A percentile compares a stretch with the other conserved stretches of the same genome.
Conservation (phyloP, 2,797 vertebrate genomes). For the Argyrosomus regius region DNA sequence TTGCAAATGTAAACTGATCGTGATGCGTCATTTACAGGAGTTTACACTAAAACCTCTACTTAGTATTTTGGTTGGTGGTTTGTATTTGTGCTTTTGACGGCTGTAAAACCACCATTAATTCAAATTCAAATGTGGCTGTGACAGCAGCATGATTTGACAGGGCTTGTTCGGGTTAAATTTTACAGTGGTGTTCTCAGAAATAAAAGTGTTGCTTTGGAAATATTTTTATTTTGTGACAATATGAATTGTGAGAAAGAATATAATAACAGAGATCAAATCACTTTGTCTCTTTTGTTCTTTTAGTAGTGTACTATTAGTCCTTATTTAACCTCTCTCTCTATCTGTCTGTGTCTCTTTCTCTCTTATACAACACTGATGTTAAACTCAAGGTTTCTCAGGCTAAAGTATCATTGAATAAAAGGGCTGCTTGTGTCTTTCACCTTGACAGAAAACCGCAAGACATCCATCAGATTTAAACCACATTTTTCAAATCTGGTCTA, state of each 20-base stretch:
- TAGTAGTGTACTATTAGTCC: not conserved
- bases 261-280: not conserved
- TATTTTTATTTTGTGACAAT: conserved; percentile 6
- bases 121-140: not conserved
- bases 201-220: not conserved
- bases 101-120: not conserved
- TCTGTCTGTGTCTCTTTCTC: not conserved
- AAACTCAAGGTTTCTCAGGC: conserved; percentile 45
- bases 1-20: too few species aligned
- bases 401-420: conserved; percentile 47
- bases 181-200: not conserved
- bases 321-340: conserved; percentile 4
- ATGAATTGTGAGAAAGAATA: not conserved
- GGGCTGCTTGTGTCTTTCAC: conserved; percentile 49
- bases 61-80: too few species aligned
- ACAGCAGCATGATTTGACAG: not conserved
- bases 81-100: too few species aligned
- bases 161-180: not conserved
- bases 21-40: too few species aligned
- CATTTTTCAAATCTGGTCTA: conserved; percentile 11
- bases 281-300: not conserved
- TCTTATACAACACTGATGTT: conserved; percentile 27
- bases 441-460: conserved; percentile 34
- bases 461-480: conserved; percentile 37
- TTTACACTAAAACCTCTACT: too few species aligned